A percentile compares a stretch with the other conserved stretches of the same genome.
Conservation (phyloP, 2,113 vertebrate species). For the Brachypteracias leptosomus region DNA sequence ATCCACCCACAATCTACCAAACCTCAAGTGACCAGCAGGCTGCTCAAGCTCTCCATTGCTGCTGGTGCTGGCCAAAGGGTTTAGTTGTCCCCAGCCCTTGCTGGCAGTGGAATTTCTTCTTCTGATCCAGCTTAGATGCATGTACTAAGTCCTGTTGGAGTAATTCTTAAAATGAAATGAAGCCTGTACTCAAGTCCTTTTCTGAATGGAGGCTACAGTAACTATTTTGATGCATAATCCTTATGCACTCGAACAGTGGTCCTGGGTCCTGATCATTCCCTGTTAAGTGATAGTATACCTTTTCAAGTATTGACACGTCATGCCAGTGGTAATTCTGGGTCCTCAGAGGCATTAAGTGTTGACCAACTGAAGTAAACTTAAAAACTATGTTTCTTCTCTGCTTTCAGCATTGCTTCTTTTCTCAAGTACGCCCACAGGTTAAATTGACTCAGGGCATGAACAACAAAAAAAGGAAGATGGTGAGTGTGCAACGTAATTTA, state of each 20-base stretch:
- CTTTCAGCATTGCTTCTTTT: background rate
- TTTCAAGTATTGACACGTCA: background rate
- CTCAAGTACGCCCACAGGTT: background rate
- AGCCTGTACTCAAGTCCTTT: background rate
- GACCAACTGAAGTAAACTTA: background rate
- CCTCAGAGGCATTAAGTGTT: background rate
- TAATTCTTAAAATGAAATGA: background rate
- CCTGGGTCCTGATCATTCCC: background rate
- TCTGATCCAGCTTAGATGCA: background rate
- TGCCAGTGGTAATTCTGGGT: background rate
- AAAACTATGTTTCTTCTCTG: background rate
- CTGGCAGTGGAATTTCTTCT: background rate
- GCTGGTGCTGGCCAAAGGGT: background rate
- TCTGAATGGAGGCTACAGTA: background rate
- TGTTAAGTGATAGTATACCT: background rate
- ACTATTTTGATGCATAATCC: background rate
- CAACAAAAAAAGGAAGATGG: background rate
- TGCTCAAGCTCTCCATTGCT: background rate
- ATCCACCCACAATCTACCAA: background rate
- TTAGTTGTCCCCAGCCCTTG: background rate
- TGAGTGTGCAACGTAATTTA: background rate
- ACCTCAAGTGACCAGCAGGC: background rate
- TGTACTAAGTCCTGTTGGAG: background rate
- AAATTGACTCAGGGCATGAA: background rate
- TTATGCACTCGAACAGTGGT: background rate